Evolutionary conservation across 2,113 vertebrate genomes (phyloP), one percentile per base, ranked within the genome.

Genomic region (Glaucomys volans): DNA sequence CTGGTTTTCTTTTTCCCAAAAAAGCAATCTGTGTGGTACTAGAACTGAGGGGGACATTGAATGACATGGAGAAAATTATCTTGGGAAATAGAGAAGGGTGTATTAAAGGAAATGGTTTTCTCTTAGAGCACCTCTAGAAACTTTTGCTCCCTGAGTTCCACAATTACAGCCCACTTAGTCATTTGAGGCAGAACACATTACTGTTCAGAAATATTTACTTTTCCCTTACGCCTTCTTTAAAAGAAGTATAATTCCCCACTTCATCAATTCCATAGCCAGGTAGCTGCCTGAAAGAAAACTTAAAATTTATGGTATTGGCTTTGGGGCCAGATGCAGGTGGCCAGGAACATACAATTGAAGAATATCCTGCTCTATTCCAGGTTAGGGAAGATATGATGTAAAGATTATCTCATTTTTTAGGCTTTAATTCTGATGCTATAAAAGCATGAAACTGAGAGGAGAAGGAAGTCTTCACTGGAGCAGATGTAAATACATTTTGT

Each of bases 71-170:
- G 72, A 93, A 81, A 81, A 81, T 50, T 26, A 30, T 32, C 30
- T 5, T 13, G 24, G 16, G 37, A 57, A 71, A 37, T 10, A 82
- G 77, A 90, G 5, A 32, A 64, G 6, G 7, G 12, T 81, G 59
- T 71, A 79, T 44, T 90, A 83, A 85, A 77, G 26, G 20, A 44
- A 72, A 86, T 13, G 64, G 10, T 42, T 57, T 94, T 18, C 4
- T 92, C 2, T 52, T 17, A 30, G 3, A 32, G 0, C 66, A 57
- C 42, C 30, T 91, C 79, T 37, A 75, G 8, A 95, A 80, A 52
- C 7, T 2, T 42, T 2, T 12, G 0, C 2, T 2, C 0, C 1
- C 35, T 4, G 0, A 77, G 44, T 30, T 76, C 17, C 37, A 47
- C 37, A 88, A 44, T 8, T 69, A 40, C 22, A 75, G 16, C 3